These are phyloP conservation scores for Platypus cylindrus DNA, from an alignment of 2,888 invertebrate species.

Conservation along the genomic window DNA sequence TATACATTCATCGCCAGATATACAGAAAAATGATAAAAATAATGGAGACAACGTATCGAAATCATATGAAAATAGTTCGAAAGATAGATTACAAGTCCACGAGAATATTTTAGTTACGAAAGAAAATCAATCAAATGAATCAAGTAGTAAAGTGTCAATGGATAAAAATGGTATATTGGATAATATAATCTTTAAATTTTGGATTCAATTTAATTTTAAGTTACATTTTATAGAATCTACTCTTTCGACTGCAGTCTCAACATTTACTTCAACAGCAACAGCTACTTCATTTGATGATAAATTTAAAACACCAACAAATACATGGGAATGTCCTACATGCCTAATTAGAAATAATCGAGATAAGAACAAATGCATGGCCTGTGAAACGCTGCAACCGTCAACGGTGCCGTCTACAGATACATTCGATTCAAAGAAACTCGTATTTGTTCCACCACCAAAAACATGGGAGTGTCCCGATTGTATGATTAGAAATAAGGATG, in stretches of 20 bases:
- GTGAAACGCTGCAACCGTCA: slow-evolving; percentile 34
- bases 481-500: slow-evolving; percentile 42
- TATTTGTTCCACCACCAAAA: slow-evolving; percentile 36
- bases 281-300: slow-evolving; percentile 26
- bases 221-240: background rate
- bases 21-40: slow-evolving; percentile 15
- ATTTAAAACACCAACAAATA: slow-evolving; percentile 18
- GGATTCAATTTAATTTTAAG: too few species aligned
- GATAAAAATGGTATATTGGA: too few species aligned
- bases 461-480: slow-evolving; percentile 48
- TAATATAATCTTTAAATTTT: too few species aligned
- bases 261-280: too few species aligned
- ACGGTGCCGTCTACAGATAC: background rate
- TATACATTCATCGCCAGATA: slow-evolving; percentile 11
- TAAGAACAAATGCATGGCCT: slow-evolving; percentile 40
- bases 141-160: too few species aligned
- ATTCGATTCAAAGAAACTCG: slow-evolving; percentile 21
- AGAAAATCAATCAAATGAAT: too few species aligned
- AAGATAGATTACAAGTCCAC: too few species aligned
- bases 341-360: slow-evolving; percentile 41
- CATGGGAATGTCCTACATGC: slow-evolving; percentile 54
- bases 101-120: too few species aligned
- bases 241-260: background rate
- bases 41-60: slow-evolving; percentile 9
- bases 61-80: too few species aligned